Conservation (phyloP, 2,113 vertebrate genomes). For the Arenaria interpres region DNA sequence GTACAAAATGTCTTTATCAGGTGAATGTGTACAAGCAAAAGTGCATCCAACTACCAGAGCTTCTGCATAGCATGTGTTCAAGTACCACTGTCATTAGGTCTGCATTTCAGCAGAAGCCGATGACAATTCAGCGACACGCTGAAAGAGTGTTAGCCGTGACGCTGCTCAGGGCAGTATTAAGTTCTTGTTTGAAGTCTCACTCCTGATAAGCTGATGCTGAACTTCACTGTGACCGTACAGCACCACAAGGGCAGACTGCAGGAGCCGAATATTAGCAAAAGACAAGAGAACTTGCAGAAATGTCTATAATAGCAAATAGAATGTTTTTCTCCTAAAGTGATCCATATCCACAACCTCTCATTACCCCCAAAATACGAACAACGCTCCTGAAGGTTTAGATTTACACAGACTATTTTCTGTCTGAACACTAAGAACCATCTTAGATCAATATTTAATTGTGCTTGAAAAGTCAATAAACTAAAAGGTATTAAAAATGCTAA, state of each 20-base stretch:
- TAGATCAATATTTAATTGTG: neutral
- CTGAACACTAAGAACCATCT: neutral
- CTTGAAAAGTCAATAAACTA: neutral
- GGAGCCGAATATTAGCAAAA: neutral
- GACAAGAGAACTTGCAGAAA: neutral
- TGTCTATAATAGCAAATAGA: neutral
- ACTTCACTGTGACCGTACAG: neutral
- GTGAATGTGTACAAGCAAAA: constrained; percentile 1
- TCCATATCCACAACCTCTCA: neutral
- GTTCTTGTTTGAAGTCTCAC: constrained; percentile 6
- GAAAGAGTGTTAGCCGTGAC: constrained; percentile 31
- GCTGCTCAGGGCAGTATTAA: constrained; percentile 10
- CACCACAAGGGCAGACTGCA: neutral
- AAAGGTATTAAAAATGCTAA: neutral
- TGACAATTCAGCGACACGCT: constrained; percentile 14
- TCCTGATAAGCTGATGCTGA: constrained; percentile 2
- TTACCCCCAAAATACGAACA: neutral
- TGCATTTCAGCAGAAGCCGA: constrained; percentile 48
- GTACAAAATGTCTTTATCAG: neutral
- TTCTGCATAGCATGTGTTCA: neutral
- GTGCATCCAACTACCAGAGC: neutral
- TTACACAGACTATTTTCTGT: neutral
- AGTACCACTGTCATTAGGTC: neutral
- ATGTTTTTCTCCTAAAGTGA: neutral
- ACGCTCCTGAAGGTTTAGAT: neutral